These are phyloP conservation scores for Lynx canadensis DNA, from an alignment of 2,113 vertebrate species.

Conservation along the genomic window DNA sequence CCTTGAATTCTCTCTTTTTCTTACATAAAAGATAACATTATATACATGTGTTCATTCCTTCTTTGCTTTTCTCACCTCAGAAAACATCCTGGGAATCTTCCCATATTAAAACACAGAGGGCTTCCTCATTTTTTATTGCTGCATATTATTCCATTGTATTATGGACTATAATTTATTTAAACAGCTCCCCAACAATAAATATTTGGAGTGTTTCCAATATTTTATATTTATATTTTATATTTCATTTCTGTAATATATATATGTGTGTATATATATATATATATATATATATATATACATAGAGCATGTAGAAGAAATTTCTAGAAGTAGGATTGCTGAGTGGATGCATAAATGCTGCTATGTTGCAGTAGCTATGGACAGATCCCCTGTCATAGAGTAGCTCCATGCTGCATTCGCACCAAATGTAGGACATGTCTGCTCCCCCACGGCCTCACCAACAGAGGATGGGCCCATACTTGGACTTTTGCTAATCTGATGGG, in stretches of 20 bases:
- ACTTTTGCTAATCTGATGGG: background rate
- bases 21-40: background rate
- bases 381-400: background rate
- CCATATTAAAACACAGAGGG: background rate
- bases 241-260: background rate
- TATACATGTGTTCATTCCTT: background rate
- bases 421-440: background rate
- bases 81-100: background rate
- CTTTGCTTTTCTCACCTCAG: constrained; percentile 7
- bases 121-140: background rate
- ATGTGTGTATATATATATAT: too few species aligned
- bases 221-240: background rate
- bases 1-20: background rate
- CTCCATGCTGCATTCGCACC: background rate
- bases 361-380: background rate
- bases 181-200: background rate
- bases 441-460: background rate
- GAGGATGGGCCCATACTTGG: background rate
- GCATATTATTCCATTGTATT: background rate
- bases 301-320: background rate
- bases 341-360: background rate
- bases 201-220: background rate
- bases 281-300: background rate
- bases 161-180: background rate
- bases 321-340: background rate